Evolutionary conservation across 2,888 invertebrate genomes (phyloP).

Genomic region (Amphipyra tragopoginis): DNA sequence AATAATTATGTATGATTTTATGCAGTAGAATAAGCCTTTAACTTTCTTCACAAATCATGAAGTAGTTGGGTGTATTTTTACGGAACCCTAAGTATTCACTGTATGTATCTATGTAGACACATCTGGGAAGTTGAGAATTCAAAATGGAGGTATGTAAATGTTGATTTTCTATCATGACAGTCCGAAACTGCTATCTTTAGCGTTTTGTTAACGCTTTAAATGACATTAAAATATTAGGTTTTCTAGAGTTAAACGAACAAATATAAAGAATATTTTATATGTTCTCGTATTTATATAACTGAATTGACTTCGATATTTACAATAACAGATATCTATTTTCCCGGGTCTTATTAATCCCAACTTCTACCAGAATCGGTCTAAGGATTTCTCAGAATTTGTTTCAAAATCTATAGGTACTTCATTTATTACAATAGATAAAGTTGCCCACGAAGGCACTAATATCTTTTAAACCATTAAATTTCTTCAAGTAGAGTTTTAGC

Average conservation of each 20-base stretch:
- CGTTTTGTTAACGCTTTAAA: conserved; percentile 83
- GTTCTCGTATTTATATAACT: conserved; percentile 43
- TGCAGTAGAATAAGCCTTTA: neutral
- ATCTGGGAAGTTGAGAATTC: conserved; percentile 73
- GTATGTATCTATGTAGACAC: conserved; percentile 58
- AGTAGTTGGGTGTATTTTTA: neutral
- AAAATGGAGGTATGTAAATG: conserved; percentile 76
- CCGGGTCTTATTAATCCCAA: neutral
- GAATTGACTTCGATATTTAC: conserved; percentile 17
- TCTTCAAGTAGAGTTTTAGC: too few relatives aligned
- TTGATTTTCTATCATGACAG: conserved; percentile 80
- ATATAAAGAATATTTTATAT: conserved; percentile 45
- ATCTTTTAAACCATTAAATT: too few relatives aligned
- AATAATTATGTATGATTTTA: neutral
- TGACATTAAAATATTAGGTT: conserved; percentile 78
- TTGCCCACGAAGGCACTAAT: too few relatives aligned
- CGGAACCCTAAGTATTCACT: conserved; percentile 64
- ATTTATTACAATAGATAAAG: too few relatives aligned
- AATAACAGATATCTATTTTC: conserved; percentile 30
- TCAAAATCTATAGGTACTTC: too few relatives aligned
- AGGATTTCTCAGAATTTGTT: too few relatives aligned
- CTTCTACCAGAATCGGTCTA: too few relatives aligned
- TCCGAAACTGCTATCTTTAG: conserved; percentile 84
- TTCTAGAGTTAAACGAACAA: conserved; percentile 60
- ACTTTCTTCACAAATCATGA: neutral